Conservation (phyloP, 2,888 invertebrate genomes). For the Drosophila eohydei region DNA sequence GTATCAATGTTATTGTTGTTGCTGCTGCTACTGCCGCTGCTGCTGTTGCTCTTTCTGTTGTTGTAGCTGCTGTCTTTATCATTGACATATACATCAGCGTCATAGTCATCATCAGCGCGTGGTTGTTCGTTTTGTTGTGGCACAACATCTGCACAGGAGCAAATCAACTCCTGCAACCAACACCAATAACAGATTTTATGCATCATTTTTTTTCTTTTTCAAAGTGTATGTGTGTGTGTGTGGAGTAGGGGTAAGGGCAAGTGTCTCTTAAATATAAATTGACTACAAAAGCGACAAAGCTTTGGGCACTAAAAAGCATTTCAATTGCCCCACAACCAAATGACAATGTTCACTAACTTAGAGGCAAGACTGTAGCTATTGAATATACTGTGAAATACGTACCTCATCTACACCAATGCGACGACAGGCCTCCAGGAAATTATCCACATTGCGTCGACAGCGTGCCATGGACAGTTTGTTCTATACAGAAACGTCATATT, state of each 20-base stretch:
- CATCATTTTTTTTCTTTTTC: constrained; percentile 66
- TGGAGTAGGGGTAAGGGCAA: constrained; percentile 13
- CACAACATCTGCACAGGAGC: constrained; percentile 88
- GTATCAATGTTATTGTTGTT: constrained; percentile 56
- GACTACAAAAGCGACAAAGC: constrained; percentile 44
- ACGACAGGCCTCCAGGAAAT: constrained; percentile 97
- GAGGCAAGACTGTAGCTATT: constrained; percentile 11
- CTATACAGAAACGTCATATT: constrained; percentile 86
- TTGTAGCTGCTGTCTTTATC: constrained; percentile 42
- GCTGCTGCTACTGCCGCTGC: constrained; percentile 41
- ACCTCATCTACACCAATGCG: constrained; percentile 98
- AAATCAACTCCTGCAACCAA: constrained; percentile 89
- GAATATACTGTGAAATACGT: constrained; percentile 83
- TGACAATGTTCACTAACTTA: constrained; percentile 26
- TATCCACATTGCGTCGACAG: constrained; percentile 97
- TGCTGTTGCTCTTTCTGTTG: constrained; percentile 39
- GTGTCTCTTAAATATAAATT: constrained; percentile 52
- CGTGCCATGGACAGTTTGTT: constrained; percentile 97
- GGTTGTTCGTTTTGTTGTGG: constrained; percentile 58
- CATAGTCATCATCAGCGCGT: constrained; percentile 80
- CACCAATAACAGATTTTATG: constrained; percentile 86
- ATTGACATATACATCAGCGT: constrained; percentile 75
- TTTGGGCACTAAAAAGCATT: constrained; percentile 32
- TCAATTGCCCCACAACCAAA: constrained; percentile 38
- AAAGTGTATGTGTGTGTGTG: constrained; percentile 15